A percentile compares a stretch with the other conserved stretches of the same genome.
phyloP scores from a whole-genome alignment of 2,113 vertebrate species.

The Turdus rufiventris region DNA sequence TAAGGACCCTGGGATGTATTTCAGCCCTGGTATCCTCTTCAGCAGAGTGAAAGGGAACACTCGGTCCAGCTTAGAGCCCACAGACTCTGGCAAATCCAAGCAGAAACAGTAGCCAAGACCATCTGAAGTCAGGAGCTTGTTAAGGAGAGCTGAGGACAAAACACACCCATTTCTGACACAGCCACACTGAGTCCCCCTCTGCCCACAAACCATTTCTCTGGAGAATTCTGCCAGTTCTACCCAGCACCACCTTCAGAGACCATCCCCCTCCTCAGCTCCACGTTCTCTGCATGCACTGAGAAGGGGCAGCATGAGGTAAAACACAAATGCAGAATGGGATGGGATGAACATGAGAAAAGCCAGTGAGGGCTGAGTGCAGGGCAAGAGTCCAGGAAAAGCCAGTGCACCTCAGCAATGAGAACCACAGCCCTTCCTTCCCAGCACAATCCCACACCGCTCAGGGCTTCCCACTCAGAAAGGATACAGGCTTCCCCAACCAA shows the following conservation, averaged over 20 bases:
- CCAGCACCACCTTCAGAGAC: not conserved
- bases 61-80: constrained; percentile 69
- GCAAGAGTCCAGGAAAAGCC: not conserved
- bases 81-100: constrained; percentile 71
- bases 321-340: not conserved
- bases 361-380: not conserved
- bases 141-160: constrained; percentile 53
- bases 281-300: fast-evolving
- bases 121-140: constrained; percentile 57
- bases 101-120: constrained; percentile 75
- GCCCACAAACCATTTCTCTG: not conserved
- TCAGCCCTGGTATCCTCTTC: constrained; percentile 66
- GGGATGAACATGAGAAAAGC: not conserved
- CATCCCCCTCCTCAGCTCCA: fast-evolving
- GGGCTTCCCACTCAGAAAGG: constrained; percentile 49
- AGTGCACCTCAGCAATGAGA: fast-evolving
- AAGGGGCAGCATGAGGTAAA: fast-evolving
- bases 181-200: not conserved
- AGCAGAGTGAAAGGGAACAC: constrained; percentile 76
- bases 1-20: constrained; percentile 74
- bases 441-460: fast-evolving
- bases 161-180: not conserved
- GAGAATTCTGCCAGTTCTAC: not conserved
- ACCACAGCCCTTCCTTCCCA: fast-evolving
- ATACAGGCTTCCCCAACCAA: constrained; percentile 78